Base-by-base conservation (phyloP, 30 jellyfish, hydroid and myxozoan species). In the Nemopilema nomurai region DNA sequence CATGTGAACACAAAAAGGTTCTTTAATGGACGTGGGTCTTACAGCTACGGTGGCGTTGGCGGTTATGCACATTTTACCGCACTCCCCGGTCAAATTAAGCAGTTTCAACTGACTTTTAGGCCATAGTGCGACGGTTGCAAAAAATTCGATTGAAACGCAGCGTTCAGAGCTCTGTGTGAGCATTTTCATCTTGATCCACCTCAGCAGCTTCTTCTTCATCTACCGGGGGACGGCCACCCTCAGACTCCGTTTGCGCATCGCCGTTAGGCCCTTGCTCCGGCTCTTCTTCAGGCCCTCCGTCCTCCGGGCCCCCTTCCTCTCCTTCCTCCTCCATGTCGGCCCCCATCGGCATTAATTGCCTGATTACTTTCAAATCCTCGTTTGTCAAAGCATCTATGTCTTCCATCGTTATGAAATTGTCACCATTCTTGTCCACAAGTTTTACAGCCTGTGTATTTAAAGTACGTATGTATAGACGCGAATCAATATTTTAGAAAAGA, bases 291-390 rank as follows among this genome's bases (percentile, higher is more conserved):
- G 30, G 71, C 6, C 86, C 84, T 20, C 41, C 88, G 1, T 77
- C 87, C 13, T 52, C 87, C n/a, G 4, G 20, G n/a, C 28, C 62
- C 18, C 67, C 91, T 16, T 69, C 90, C 41, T 69, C 88, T 22
- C 51, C 88, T 18, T 62, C 89, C 27, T 49, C 96, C 23, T 68
- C 92, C 29, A 17, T 8, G 50, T 62, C 87, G n/a, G 82, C 90
- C 51, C 89, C 89, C 90, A 68, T 70, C 3, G 97, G 90, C 86
- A 89, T 71, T 28, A 91, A 53, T 67, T 71, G 90, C 24, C 89
- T 51, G 0, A 79, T 25, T 8, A 28, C 7, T 63, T 31, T 31
- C 30, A 84, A 69, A 32, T 77, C 96, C 49, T 77, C 31, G 30
- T 84, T 91, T 22, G 82, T 84, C 67, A 84, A 52, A 22, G 53